Base-by-base conservation (phyloP, 2,797 vertebrate genomes). In the Pseudochromis fuscus region DNA sequence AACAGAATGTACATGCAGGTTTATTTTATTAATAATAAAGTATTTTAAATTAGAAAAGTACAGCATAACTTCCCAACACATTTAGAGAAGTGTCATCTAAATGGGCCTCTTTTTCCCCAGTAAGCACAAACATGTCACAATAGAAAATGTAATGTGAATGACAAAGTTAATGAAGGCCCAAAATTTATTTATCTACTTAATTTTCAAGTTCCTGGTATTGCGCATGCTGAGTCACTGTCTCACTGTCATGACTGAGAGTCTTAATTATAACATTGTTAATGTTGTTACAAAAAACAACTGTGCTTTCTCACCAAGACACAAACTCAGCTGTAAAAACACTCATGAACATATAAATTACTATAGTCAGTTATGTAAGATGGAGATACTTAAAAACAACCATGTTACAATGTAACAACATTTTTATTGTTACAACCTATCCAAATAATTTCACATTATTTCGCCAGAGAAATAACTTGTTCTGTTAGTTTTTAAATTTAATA, bases 131-230 rank as follows among this genome's bases (percentile, higher is more conserved):
- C 15, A 12, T 48, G 9, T 21, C 3, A 60, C 7, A 60, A 15
- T 15, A 45, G 15, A 61, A 69, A 57, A 37, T 8, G 15, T 45
- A 18, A 7, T 63, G 45, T 38, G 61, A 64, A 68, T 45, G 37
- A 62, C 48, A 16, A 57, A 65, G 37, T 40, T 15, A 15, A 16
- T 49, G 28, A 4, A 8, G 16, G 27, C 21, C 18, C 42, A 1
- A 64, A 46, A 52, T 69, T 6, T 12, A 56, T 62, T 27, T 3
- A 1, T 65, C 9, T 19, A 35, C 13, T 33, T 62, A 8, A 7
- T 12, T 63, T 67, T 55, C 24, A 40, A 11, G 33, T 28, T 55
- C 27, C 13, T 30, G 35, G 28, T 63, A n/a, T 16, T 66, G 51
- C 50, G 45, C 2, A 23, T 18, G 23, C 53, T 27, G 38, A 46